phyloP scores from a whole-genome alignment of 2,113 vertebrate species.

The Dascyllus trimaculatus region DNA sequence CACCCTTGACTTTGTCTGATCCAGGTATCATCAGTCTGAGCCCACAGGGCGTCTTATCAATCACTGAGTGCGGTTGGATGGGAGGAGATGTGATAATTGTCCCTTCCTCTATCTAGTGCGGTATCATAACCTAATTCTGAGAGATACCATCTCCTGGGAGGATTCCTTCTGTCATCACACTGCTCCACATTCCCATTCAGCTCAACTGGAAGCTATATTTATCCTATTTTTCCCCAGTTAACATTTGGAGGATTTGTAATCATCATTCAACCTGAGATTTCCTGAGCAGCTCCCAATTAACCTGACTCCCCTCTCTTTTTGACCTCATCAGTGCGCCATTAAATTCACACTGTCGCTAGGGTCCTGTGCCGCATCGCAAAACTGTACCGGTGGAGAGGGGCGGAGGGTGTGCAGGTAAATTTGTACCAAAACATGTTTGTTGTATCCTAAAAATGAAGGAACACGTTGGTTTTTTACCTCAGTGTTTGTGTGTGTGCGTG shows the following conservation, averaged over 20 bases:
- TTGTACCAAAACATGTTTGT: conserved; percentile 4
- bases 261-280: conserved; percentile 84
- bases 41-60: conserved; percentile 64
- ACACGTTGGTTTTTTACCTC: conserved; percentile 10
- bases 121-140: conserved; percentile 81
- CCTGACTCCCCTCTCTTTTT: conserved; percentile 74
- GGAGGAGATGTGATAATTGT: conserved; percentile 71
- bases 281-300: conserved; percentile 84
- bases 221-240: conserved; percentile 65
- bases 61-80: conserved; percentile 40
- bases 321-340: conserved; percentile 83
- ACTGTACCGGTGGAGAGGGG: conserved; percentile 36
- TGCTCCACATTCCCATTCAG: conserved; percentile 66
- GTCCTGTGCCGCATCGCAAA: conserved; percentile 70
- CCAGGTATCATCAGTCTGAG: conserved; percentile 23
- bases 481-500: neutral
- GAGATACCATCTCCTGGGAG: conserved; percentile 76
- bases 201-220: conserved; percentile 77
- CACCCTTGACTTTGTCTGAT: conserved; percentile 35
- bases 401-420: conserved; percentile 5
- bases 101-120: conserved; percentile 62
- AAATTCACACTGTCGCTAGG: conserved; percentile 72
- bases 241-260: conserved; percentile 83
- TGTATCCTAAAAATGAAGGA: conserved; percentile 4
- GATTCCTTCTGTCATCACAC: conserved; percentile 60